A percentile compares a stretch with the other conserved stretches of the same genome.
Conservation (phyloP, 2,888 invertebrate species). For the Corbicula japonica region DNA sequence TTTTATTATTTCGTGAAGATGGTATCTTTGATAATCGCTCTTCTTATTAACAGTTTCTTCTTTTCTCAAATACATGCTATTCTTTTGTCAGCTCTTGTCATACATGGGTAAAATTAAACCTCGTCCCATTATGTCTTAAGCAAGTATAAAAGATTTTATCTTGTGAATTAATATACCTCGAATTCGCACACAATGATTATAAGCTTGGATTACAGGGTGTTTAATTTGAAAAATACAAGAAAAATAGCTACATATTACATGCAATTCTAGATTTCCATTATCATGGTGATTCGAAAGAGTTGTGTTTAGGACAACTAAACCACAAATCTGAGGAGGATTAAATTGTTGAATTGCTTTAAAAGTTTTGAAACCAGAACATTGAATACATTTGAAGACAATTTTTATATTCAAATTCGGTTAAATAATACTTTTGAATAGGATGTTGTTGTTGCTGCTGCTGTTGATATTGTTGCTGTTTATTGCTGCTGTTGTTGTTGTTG, state of each 20-base stretch:
- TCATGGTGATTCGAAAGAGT: slow-evolving; percentile 24
- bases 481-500: no score
- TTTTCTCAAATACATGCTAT: slow-evolving; percentile 37
- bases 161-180: slow-evolving; percentile 45
- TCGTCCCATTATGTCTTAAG: slow-evolving; percentile 30
- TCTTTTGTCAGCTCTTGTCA: slow-evolving; percentile 41
- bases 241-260: slow-evolving; percentile 49
- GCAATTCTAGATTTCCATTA: slow-evolving; percentile 41
- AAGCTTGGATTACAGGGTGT: slow-evolving; percentile 36
- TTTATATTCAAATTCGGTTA: no score
- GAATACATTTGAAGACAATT: no score
- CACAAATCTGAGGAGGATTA: no score
- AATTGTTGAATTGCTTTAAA: no score
- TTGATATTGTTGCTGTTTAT: no score
- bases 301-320: no score
- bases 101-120: slow-evolving; percentile 52
- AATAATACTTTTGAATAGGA: no score
- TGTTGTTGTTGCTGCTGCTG: no score
- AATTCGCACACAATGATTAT: slow-evolving; percentile 39
- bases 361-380: no score
- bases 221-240: slow-evolving; percentile 17
- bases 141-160: slow-evolving; percentile 39
- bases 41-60: slow-evolving; percentile 48
- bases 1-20: slow-evolving; percentile 29
- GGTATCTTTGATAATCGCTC: slow-evolving; percentile 11